Evolutionary conservation across 2,888 invertebrate species (phyloP).

Genomic region (Andrena praecox): DNA sequence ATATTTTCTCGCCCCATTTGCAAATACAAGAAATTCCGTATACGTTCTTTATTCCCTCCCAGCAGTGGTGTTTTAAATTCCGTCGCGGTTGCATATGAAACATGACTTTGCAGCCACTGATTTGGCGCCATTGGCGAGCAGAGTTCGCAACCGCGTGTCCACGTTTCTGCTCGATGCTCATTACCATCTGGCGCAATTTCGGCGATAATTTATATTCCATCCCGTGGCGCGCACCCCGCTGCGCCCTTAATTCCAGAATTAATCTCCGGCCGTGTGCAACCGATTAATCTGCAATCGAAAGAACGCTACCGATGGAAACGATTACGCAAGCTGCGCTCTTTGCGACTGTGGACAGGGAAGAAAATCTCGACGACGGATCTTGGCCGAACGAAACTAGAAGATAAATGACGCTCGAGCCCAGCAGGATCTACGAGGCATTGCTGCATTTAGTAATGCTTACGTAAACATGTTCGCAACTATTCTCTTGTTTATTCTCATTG

Average conservation of each 20-base stretch:
- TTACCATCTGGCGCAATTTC: conserved; percentile 76
- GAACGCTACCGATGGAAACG: conserved; percentile 59
- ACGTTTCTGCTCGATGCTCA: conserved; percentile 56
- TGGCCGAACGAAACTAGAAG: not conserved
- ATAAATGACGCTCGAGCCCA: not conserved
- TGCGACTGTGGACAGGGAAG: not conserved
- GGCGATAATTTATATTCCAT: conserved; percentile 76
- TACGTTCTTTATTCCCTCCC: not conserved
- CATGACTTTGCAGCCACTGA: conserved; percentile 40
- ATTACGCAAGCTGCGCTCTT: conserved; percentile 53
- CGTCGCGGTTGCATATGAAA: conserved; percentile 17
- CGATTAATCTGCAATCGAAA: conserved; percentile 72
- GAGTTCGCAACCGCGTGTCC: conserved; percentile 31
- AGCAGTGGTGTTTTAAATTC: not conserved
- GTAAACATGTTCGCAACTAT: not conserved
- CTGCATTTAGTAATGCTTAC: not conserved
- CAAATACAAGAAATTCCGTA: not conserved
- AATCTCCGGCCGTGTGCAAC: conserved; percentile 72
- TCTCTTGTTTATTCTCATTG: not conserved
- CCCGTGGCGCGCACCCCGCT: conserved; percentile 73
- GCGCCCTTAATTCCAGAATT: conserved; percentile 79
- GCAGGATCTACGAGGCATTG: not conserved
- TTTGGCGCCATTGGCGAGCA: conserved; percentile 34
- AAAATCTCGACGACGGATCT: not conserved
- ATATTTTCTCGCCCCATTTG: not conserved